phyloP scores from a whole-genome alignment of 2,888 invertebrate genomes.

The Chrysolina oricalcia region DNA sequence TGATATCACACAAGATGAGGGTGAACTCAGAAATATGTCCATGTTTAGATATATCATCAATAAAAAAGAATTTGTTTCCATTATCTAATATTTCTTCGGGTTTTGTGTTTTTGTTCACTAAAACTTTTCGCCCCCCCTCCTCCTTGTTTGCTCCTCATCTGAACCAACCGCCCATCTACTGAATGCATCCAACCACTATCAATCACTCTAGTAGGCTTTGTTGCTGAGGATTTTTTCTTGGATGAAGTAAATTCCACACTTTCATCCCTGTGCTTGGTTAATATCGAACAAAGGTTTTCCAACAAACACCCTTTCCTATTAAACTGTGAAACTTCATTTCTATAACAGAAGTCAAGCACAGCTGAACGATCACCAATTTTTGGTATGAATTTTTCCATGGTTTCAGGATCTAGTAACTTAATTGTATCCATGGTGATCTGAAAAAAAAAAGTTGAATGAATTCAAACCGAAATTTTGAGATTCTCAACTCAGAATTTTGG shows the following conservation, averaged over 20 bases:
- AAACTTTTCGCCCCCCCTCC: constrained; percentile 7
- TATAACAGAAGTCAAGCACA: constrained; percentile 18
- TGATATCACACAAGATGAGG: neutral
- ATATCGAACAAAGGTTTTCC: neutral
- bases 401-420: constrained; percentile 28
- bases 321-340: constrained; percentile 1
- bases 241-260: too few relatives aligned
- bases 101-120: constrained; percentile 4
- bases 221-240: neutral
- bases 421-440: constrained; percentile 22
- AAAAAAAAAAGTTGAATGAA: constrained; percentile 9
- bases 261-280: too few relatives aligned
- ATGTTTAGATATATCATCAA: constrained; percentile 8
- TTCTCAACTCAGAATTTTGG: too few relatives aligned
- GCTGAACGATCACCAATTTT: constrained; percentile 17
- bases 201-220: neutral
- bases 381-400: constrained; percentile 28
- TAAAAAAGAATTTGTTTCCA: constrained; percentile 9
- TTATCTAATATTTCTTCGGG: constrained; percentile 11
- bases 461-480: neutral
- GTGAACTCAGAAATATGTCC: neutral
- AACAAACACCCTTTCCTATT: constrained; percentile 7
- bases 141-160: constrained; percentile 15
- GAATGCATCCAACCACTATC: constrained; percentile 10
- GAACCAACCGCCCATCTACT: constrained; percentile 16